Conservation (phyloP, 2,888 invertebrate species). For the Dynastes tityus region DNA sequence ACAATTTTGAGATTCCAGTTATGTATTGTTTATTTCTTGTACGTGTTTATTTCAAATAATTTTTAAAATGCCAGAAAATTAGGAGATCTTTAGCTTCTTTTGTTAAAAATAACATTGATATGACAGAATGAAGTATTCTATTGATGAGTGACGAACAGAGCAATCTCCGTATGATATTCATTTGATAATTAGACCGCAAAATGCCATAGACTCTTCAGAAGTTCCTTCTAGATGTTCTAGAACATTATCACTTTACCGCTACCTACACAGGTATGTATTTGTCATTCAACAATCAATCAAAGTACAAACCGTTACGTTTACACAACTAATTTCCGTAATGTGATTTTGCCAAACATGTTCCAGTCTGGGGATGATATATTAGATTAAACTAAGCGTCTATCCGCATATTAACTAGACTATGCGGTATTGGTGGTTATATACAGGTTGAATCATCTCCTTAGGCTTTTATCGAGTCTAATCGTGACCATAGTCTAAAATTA, state of each 20-base stretch:
- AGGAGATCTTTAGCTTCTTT: too few relatives aligned
- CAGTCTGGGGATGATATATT: constrained; percentile 40
- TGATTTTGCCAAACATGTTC: constrained; percentile 25
- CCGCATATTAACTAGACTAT: constrained; percentile 8
- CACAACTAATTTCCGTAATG: constrained; percentile 35
- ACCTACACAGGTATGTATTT: constrained; percentile 5
- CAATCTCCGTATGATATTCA: too few relatives aligned
- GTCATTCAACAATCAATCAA: constrained; percentile 32
- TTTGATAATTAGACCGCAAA: too few relatives aligned
- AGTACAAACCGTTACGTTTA: constrained; percentile 36
- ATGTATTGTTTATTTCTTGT: too few relatives aligned
- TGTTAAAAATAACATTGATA: too few relatives aligned
- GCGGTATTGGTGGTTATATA: not conserved
- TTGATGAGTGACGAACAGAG: too few relatives aligned
- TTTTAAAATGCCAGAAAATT: too few relatives aligned
- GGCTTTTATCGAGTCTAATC: too few relatives aligned
- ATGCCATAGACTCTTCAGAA: not conserved
- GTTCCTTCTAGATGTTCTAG: not conserved
- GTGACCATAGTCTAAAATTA: too few relatives aligned
- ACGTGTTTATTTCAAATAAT: too few relatives aligned
- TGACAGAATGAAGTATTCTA: too few relatives aligned
- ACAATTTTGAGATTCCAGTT: too few relatives aligned
- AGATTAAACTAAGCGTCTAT: constrained; percentile 32
- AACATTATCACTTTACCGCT: constrained; percentile 17
- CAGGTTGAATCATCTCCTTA: not conserved